Conservation (phyloP, 2,888 invertebrate species). For the Alviniconcha strummeri region DNA sequence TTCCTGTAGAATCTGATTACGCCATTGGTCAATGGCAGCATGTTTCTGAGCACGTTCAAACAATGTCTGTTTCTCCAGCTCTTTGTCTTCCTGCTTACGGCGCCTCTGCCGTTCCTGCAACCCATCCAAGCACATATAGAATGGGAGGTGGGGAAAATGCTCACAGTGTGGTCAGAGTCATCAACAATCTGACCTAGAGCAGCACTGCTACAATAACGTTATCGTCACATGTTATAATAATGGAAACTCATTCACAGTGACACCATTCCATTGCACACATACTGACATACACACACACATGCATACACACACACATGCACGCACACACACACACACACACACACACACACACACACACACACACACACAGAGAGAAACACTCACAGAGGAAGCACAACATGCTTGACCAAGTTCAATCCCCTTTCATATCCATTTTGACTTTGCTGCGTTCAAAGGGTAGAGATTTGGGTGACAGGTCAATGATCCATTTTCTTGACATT, state of each 20-base stretch:
- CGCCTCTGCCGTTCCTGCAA: constrained; percentile 59
- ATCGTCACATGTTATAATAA: no score
- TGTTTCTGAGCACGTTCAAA: constrained; percentile 76
- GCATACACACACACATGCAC: not conserved
- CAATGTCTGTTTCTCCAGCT: constrained; percentile 74
- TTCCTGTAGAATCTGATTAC: constrained; percentile 79
- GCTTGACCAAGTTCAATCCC: no score
- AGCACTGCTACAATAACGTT: no score
- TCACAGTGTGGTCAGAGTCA: no score
- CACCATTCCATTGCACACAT: not conserved
- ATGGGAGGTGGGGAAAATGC: no score
- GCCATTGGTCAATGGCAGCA: constrained; percentile 81
- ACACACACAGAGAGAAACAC: not conserved
- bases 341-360: not conserved
- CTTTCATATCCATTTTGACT: no score
- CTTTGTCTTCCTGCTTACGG: constrained; percentile 76
- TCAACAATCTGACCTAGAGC: no score
- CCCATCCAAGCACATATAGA: not conserved
- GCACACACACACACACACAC: not conserved
- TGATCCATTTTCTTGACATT: no score
- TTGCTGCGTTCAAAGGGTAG: no score
- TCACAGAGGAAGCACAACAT: no score
- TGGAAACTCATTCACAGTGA: no score
- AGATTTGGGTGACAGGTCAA: no score
- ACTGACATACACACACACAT: not conserved